Evolutionary conservation across 1,140 invertebrate genomes (phyloP).

Genomic region (Lucilia cuprina): DNA sequence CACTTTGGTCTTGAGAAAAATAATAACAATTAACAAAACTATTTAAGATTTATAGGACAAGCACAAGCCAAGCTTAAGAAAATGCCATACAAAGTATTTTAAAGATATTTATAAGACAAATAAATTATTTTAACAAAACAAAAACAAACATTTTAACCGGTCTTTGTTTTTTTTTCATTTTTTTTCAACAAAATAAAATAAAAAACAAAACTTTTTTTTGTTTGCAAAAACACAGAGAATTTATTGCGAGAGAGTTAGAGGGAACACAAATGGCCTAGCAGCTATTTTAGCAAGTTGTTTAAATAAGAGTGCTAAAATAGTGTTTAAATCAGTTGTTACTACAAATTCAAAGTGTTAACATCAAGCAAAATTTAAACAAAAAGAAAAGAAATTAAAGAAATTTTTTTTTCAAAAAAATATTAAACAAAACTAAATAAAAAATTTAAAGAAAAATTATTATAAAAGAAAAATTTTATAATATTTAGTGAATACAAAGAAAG

Average conservation of each 20-base stretch:
- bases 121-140: not conserved
- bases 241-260: not conserved
- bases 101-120: not conserved
- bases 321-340: conserved; percentile 32
- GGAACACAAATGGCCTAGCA: not conserved
- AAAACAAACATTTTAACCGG: not conserved
- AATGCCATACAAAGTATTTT: not conserved
- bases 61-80: not conserved
- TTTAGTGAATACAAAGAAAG: too few species aligned
- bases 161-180: too few species aligned
- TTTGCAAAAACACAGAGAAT: conserved; percentile 17
- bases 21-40: not conserved
- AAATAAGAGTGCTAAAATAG: conserved; percentile 31
- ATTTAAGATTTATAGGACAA: not conserved
- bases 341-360: conserved; percentile 35
- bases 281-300: conserved; percentile 27
- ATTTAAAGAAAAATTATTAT: not conserved
- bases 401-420: not conserved
- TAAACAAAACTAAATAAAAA: not conserved
- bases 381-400: not conserved
- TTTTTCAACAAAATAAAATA: not conserved
- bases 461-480: conserved; percentile 33
- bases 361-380: too few species aligned
- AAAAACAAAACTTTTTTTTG: conserved; percentile 31
- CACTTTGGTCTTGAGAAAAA: not conserved